Percentiles rank a stretch among this genome's conserved stretches.
phyloP scores from a whole-genome alignment of 2,113 vertebrate genomes.

The Glaucidium brasilianum region DNA sequence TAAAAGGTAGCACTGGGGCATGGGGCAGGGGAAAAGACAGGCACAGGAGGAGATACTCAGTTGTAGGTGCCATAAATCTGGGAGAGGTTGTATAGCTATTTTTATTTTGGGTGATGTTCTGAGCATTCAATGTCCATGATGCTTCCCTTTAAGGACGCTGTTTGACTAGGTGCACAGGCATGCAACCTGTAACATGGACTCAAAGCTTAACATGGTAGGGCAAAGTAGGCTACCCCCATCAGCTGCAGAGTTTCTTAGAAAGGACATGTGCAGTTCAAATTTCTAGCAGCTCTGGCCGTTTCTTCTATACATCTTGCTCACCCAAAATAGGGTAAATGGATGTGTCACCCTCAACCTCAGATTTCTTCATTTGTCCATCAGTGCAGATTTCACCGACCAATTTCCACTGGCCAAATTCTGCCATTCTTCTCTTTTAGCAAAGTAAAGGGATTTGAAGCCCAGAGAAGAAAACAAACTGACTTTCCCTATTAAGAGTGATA shows the following conservation, averaged over 20 bases:
- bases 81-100: background rate
- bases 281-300: background rate
- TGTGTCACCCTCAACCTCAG: background rate
- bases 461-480: background rate
- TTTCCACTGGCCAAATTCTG: background rate
- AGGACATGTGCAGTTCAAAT: background rate
- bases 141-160: background rate
- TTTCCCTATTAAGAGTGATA: background rate
- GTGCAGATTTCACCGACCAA: background rate
- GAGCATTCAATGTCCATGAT: background rate
- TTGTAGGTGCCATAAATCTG: background rate
- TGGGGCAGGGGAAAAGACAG: background rate
- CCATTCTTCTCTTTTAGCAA: background rate
- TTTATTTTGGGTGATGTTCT: background rate
- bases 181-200: background rate
- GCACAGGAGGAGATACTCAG: background rate
- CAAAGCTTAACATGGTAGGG: background rate
- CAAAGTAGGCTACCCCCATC: background rate
- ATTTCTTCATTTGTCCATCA: background rate
- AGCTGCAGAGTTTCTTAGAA: background rate
- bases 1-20: background rate
- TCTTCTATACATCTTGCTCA: background rate
- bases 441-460: background rate
- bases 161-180: background rate
- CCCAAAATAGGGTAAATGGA: background rate